Conservation (phyloP, 2,797 vertebrate species). For the Takifugu ocellatus region DNA sequence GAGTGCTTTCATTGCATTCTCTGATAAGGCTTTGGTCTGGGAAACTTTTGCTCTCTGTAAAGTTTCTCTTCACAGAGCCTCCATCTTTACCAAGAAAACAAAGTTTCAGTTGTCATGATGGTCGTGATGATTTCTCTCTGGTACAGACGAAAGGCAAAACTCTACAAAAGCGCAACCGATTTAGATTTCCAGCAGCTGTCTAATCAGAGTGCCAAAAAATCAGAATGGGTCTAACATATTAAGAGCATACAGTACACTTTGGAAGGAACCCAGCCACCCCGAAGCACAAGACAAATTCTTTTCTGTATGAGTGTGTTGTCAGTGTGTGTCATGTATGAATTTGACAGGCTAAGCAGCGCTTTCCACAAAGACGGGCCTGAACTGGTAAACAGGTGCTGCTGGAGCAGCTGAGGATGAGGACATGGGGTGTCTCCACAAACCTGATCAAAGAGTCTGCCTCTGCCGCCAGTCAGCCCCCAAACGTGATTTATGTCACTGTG, state of each 20-base stretch:
- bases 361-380: constrained; percentile 70
- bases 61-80: constrained; percentile 27
- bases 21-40: constrained; percentile 43
- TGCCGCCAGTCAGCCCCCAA: constrained; percentile 65
- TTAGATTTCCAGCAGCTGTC: constrained; percentile 37
- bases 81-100: constrained; percentile 35
- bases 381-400: constrained; percentile 77
- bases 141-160: constrained; percentile 23
- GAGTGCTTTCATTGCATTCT: constrained; percentile 42
- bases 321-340: constrained; percentile 49
- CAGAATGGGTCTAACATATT: constrained; percentile 19
- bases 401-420: constrained; percentile 73
- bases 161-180: constrained; percentile 24
- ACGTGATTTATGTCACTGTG: constrained; percentile 73
- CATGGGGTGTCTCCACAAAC: constrained; percentile 68
- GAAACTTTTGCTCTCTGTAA: constrained; percentile 34
- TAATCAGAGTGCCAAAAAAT: constrained; percentile 26
- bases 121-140: constrained; percentile 11
- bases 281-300: constrained; percentile 48
- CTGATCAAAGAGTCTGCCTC: constrained; percentile 75
- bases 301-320: constrained; percentile 49
- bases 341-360: constrained; percentile 47
- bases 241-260: constrained; percentile 28
- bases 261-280: constrained; percentile 21
- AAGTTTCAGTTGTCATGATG: constrained; percentile 34